A percentile compares a stretch with the other conserved stretches of the same genome.
Conservation (phyloP, 2,113 vertebrate species). For the Pipa parva region DNA sequence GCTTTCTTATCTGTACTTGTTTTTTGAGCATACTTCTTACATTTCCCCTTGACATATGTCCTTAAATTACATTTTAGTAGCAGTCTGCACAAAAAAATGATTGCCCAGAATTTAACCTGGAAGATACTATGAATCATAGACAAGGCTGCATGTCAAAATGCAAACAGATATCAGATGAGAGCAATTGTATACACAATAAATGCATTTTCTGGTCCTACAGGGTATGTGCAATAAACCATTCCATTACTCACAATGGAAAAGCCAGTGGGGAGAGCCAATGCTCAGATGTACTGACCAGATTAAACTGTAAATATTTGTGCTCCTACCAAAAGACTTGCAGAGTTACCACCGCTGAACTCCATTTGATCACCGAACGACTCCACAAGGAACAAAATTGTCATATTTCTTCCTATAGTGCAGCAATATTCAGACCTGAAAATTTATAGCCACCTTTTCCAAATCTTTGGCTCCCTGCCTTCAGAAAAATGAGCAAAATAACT, state of each 20-base stretch:
- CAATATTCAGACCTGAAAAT: neutral
- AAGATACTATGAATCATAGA: too few relatives aligned
- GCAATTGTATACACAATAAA: neutral
- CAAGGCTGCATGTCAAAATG: too few relatives aligned
- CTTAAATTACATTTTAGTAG: too few relatives aligned
- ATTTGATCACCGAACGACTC: neutral
- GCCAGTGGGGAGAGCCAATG: neutral
- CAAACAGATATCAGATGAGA: too few relatives aligned
- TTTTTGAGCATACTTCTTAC: too few relatives aligned
- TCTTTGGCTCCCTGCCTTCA: neutral
- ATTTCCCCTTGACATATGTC: too few relatives aligned
- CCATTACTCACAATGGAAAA: neutral
- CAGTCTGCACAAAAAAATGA: too few relatives aligned
- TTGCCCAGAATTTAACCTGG: too few relatives aligned
- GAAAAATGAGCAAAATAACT: neutral
- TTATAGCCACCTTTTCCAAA: neutral
- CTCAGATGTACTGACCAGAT: neutral
- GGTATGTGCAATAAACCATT: neutral
- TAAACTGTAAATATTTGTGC: neutral
- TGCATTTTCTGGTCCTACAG: neutral
- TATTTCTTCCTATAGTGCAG: neutral
- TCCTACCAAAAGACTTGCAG: neutral
- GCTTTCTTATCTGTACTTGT: too few relatives aligned
- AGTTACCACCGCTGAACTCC: neutral
- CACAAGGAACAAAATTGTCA: neutral